A percentile compares a stretch with the other conserved stretches of the same genome.
Conservation (phyloP, 2,113 vertebrate species). For the Cololabis saira region DNA sequence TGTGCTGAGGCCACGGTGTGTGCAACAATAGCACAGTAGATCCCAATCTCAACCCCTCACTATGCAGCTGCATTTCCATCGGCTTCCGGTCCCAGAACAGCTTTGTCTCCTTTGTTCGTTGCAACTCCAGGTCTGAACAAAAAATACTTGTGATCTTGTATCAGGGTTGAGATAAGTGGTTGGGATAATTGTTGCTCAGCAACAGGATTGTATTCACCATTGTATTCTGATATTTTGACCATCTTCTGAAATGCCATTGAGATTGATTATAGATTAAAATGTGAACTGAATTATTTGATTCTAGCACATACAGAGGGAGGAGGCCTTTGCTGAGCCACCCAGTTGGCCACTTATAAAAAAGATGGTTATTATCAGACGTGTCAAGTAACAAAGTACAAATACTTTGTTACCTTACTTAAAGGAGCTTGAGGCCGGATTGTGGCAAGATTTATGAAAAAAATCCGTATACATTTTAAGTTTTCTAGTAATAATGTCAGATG, state of each 20-base stretch:
- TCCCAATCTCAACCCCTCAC: constrained; percentile 20
- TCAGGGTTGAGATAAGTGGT: constrained; percentile 1
- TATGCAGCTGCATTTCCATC: constrained; percentile 10
- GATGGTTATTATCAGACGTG: too few relatives aligned
- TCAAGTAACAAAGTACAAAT: too few relatives aligned
- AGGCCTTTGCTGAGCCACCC: too few relatives aligned
- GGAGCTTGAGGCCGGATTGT: too few relatives aligned
- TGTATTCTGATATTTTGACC: neutral
- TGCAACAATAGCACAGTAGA: constrained; percentile 29
- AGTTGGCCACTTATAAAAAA: too few relatives aligned
- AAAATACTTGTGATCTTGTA: constrained; percentile 12
- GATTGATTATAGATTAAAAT: too few relatives aligned
- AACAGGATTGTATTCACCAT: constrained; percentile 2
- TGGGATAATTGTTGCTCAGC: constrained; percentile 19
- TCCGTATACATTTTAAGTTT: too few relatives aligned
- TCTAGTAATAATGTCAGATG: too few relatives aligned
- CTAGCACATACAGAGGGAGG: too few relatives aligned
- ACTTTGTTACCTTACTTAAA: too few relatives aligned
- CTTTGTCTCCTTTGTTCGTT: neutral
- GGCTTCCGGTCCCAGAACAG: constrained; percentile 18
- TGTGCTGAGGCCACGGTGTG: constrained; percentile 38
- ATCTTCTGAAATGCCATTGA: neutral
- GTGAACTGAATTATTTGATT: too few relatives aligned
- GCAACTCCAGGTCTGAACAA: constrained; percentile 2
- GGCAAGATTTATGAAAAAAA: too few relatives aligned